Percentiles rank a stretch among this genome's conserved stretches.
Conservation (phyloP, 2,888 invertebrate species). For the Orgyia antiqua region DNA sequence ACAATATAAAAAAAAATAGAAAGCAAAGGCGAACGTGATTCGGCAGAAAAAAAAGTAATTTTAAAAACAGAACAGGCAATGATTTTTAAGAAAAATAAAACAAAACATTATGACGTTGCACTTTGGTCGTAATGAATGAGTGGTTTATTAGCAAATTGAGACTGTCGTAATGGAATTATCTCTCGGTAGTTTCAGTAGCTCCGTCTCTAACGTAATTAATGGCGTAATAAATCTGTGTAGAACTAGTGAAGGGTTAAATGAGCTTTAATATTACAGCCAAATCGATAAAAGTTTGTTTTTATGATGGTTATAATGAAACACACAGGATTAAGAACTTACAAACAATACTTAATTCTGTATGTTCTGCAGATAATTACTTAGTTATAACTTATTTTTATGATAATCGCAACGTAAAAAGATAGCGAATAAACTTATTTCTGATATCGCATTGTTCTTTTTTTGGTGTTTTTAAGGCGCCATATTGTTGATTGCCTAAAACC, state of each 20-base stretch:
- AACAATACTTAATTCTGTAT: too few relatives aligned
- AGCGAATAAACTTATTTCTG: too few relatives aligned
- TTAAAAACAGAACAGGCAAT: conserved; percentile 43
- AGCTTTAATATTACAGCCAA: conserved; percentile 11
- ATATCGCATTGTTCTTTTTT: too few relatives aligned
- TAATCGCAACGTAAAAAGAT: conserved; percentile 9
- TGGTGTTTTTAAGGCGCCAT: too few relatives aligned
- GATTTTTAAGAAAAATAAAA: conserved; percentile 57
- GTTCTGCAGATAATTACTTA: too few relatives aligned
- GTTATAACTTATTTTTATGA: too few relatives aligned
- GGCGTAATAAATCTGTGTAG: conserved; percentile 51
- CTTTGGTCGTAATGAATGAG: conserved; percentile 44
- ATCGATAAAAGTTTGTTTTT: conserved; percentile 13
- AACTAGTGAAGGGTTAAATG: conserved; percentile 52
- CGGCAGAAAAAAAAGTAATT: conserved; percentile 45
- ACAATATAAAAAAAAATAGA: conserved; percentile 45
- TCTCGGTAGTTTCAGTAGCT: conserved; percentile 11
- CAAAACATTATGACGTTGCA: conserved; percentile 60
- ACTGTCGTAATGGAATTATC: conserved; percentile 54
- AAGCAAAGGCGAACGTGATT: conserved; percentile 64
- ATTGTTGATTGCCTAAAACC: too few relatives aligned
- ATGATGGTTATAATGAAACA: conserved; percentile 3
- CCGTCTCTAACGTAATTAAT: conserved; percentile 39
- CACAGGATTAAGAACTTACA: conserved; percentile 2
- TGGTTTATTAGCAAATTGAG: conserved; percentile 59